Conservation (phyloP, 2,113 vertebrate genomes). For the Boulengeromyrus knoepffleri region DNA sequence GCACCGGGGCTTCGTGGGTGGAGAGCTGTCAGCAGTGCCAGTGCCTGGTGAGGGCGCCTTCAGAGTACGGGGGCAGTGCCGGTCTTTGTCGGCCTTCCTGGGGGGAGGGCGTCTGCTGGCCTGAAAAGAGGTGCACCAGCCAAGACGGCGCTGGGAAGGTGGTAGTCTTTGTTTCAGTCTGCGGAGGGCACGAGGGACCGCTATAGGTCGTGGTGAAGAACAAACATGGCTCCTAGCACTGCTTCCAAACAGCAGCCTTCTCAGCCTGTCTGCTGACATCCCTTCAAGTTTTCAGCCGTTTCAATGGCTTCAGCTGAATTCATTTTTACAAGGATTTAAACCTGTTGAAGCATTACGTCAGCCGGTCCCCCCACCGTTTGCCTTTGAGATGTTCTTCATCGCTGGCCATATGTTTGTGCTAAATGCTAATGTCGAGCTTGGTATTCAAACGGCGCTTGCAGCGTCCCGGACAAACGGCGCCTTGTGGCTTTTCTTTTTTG, state of each 20-base stretch:
- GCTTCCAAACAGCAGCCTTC: neutral
- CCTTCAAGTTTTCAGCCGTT: constrained; percentile 16
- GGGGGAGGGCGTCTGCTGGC: neutral
- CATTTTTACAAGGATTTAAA: constrained; percentile 16
- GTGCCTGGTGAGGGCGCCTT: constrained; percentile 76
- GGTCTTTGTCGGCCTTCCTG: neutral
- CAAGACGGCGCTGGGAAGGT: neutral
- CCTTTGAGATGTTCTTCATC: constrained; percentile 10
- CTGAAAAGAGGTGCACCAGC: neutral
- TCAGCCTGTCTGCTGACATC: neutral
- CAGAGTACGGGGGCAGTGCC: neutral
- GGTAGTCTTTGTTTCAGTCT: neutral
- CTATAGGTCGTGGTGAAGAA: neutral
- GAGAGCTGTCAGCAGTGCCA: constrained; percentile 93
- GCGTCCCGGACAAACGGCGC: neutral
- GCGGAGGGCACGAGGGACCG: neutral
- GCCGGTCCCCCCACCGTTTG: neutral
- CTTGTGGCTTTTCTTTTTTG: neutral
- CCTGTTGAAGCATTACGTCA: neutral
- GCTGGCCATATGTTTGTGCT: neutral
- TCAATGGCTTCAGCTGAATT: constrained; percentile 14
- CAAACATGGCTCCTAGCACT: neutral
- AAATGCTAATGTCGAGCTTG: constrained; percentile 9
- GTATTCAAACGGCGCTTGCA: constrained; percentile 3
- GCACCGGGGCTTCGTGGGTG: constrained; percentile 91